Base-by-base conservation (phyloP, 2,113 vertebrate species). In the Nothobranchius furzeri region DNA sequence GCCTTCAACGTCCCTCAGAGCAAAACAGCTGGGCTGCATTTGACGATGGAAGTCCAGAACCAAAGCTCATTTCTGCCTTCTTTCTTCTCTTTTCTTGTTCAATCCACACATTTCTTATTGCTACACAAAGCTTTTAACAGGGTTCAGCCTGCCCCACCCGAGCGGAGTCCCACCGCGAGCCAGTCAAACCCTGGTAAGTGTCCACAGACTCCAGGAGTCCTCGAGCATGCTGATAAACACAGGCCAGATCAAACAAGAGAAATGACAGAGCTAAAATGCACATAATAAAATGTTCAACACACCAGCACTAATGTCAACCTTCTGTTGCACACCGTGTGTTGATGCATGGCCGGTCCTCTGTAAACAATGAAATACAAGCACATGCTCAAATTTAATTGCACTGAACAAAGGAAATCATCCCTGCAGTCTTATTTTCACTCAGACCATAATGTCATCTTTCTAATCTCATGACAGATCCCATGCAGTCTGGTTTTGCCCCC, bases 171-270 rank as follows among this genome's bases (percentile, higher is more conserved):
- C 71, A 85, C 75, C 82, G 76, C 36, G 66, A 84, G 79, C 51
- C 91, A 92, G 84, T 74, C 90, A 36, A 93, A 86, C 82, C 90
- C 92, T 6, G 58, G 93, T 94, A 92, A 92, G 93, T 92, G 75
- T 80, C 68, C 82, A 60, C 87, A 83, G 79, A 68, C 46, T 54
- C 60, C 10, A 12, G 64, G 64, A 64, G 63, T 17, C 20, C 47
- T 15, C 46, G 42, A 35, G 60, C 68, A 56, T 30, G 42, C 63
- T 12, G 72, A 57, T n/a, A 51, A 12, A 52, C 37, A 70, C 60
- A 52, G 43, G 42, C 69, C 64, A 43, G 78, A 81, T 78, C 76
- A 79, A 84, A 76, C 71, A 66, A 30, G 24, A 63, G 54, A 40
- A 43, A 8, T 61, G 51, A 40, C 10, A n/a, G 25, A 15, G 15